Conservation (phyloP, 64 coral and sea anemone genomes). For the Stichodactyla mertensii region DNA sequence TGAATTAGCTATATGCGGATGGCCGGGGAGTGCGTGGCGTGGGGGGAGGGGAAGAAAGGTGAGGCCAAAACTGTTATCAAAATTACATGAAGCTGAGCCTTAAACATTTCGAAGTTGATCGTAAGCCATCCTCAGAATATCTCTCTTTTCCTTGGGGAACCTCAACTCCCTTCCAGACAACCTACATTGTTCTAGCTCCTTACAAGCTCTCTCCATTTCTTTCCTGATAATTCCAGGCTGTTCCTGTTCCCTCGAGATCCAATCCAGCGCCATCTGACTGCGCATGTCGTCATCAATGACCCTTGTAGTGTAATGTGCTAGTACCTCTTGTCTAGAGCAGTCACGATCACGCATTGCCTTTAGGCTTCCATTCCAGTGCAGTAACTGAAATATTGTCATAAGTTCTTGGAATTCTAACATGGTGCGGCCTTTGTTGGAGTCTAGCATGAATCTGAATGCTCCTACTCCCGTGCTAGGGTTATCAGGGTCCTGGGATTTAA, state of each 20-base stretch:
- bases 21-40: no score
- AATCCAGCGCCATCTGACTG: constrained; percentile 93
- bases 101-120: constrained; percentile 80
- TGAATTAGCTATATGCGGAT: no score
- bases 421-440: constrained; percentile 80
- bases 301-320: constrained; percentile 73
- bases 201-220: constrained; percentile 61
- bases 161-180: constrained; percentile 78
- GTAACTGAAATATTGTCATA: constrained; percentile 91
- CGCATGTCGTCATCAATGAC: constrained; percentile 91
- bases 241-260: constrained; percentile 91
- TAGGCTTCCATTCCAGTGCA: constrained; percentile 93
- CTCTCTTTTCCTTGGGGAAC: constrained; percentile 89
- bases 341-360: constrained; percentile 91
- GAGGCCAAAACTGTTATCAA: no score
- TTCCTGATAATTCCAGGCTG: constrained; percentile 72
- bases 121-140: constrained; percentile 84
- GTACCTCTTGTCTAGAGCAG: constrained; percentile 84
- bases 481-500: constrained; percentile 42
- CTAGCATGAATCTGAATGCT: constrained; percentile 88
- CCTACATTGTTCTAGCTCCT: constrained; percentile 78
- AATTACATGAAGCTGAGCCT: no score
- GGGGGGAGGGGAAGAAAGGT: no score
- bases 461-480: constrained; percentile 75
- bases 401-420: constrained; percentile 95